Conservation (phyloP, 2,888 invertebrate species). For the Sphinx pinastri region DNA sequence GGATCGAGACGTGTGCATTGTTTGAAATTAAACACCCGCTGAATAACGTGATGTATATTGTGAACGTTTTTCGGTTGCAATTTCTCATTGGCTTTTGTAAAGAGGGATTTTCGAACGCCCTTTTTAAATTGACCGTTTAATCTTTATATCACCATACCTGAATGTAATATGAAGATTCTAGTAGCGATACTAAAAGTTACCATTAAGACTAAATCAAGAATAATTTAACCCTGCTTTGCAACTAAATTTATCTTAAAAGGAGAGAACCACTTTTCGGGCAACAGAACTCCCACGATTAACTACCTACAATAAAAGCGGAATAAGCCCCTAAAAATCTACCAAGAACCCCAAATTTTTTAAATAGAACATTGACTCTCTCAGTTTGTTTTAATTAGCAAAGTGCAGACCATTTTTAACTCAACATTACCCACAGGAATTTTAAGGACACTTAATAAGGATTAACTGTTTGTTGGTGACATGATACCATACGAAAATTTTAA, state of each 20-base stretch:
- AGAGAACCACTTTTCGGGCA: too few relatives aligned
- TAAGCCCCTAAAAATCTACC: too few relatives aligned
- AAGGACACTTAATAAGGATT: neutral
- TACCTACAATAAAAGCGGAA: too few relatives aligned
- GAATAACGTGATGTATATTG: constrained; percentile 25
- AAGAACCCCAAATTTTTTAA: neutral
- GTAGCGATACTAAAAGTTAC: too few relatives aligned
- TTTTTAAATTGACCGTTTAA: neutral
- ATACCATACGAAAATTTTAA: neutral
- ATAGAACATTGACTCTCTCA: neutral
- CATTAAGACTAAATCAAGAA: too few relatives aligned
- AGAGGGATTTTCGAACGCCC: neutral
- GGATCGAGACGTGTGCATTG: constrained; percentile 41
- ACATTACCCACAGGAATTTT: too few relatives aligned
- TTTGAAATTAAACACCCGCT: constrained; percentile 31
- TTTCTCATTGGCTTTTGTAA: constrained; percentile 12
- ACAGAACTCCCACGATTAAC: too few relatives aligned
- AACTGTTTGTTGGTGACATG: neutral
- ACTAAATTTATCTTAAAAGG: too few relatives aligned
- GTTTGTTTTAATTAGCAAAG: constrained; percentile 2
- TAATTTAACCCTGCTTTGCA: too few relatives aligned
- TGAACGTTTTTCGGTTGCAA: constrained; percentile 9
- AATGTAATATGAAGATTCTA: too few relatives aligned
- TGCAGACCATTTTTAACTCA: neutral
- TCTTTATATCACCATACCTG: too few relatives aligned